These are phyloP conservation scores for Epinotia ramella DNA, from an alignment of 2,888 invertebrate genomes.

Conservation along the genomic window DNA sequence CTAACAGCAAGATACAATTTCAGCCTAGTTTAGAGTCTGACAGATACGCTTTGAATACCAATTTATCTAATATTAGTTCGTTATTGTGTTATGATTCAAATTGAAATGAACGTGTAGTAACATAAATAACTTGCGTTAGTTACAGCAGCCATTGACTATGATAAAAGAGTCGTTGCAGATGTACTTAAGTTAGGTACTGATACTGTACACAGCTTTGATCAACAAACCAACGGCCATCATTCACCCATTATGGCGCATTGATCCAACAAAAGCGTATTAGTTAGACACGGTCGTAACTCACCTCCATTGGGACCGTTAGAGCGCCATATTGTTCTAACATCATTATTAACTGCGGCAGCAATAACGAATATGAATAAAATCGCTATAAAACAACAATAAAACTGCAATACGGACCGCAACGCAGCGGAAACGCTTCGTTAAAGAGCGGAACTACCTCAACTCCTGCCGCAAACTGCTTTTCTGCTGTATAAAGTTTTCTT, in stretches of 20 bases:
- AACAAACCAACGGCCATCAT: not conserved
- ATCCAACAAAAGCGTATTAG: slow-evolving; percentile 11
- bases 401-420: slow-evolving; percentile 50
- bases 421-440: slow-evolving; percentile 52
- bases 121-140: too few relatives aligned
- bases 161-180: too few relatives aligned
- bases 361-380: slow-evolving; percentile 44
- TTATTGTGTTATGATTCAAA: too few relatives aligned
- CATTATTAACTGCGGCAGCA: slow-evolving; percentile 31
- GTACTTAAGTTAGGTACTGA: too few relatives aligned
- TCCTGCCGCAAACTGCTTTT: slow-evolving; percentile 38
- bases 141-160: too few relatives aligned
- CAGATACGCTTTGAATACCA: too few relatives aligned
- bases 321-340: slow-evolving; percentile 35
- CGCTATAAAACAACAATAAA: slow-evolving; percentile 48
- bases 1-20: too few relatives aligned
- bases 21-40: too few relatives aligned
- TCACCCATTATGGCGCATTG: slow-evolving; percentile 9
- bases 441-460: slow-evolving; percentile 46
- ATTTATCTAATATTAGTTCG: too few relatives aligned
- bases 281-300: slow-evolving; percentile 15
- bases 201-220: not conserved
- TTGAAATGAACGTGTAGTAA: too few relatives aligned
- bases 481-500: slow-evolving; percentile 43
- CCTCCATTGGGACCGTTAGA: slow-evolving; percentile 11